Conservation (phyloP, 1,140 invertebrate species). For the Triops cancriformis region DNA sequence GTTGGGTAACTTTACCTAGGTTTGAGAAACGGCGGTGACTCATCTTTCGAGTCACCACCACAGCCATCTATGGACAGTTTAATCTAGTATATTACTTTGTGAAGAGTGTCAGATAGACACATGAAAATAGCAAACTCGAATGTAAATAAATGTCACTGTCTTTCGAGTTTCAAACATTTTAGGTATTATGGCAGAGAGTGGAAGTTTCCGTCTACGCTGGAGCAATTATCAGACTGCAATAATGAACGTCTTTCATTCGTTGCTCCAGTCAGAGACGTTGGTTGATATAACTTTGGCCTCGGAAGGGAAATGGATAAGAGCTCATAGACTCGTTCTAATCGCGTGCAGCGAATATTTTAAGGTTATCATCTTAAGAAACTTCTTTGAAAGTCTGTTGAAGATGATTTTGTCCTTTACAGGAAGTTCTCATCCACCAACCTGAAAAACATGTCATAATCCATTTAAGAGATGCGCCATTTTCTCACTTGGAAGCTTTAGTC, state of each 20-base stretch:
- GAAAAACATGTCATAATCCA: constrained; percentile 44
- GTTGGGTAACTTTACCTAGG: too few species aligned
- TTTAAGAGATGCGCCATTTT: constrained; percentile 66
- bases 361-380: constrained; percentile 44
- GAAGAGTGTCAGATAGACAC: too few species aligned
- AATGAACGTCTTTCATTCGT: constrained; percentile 80
- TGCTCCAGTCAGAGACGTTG: constrained; percentile 78
- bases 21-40: too few species aligned
- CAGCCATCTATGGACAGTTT: too few species aligned
- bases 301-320: constrained; percentile 81
- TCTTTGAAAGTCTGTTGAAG: too few species aligned
- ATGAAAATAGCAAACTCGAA: too few species aligned
- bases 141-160: too few species aligned
- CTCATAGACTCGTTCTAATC: constrained; percentile 85
- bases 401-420: constrained; percentile 11
- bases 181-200: constrained; percentile 51
- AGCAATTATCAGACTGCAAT: constrained; percentile 88
- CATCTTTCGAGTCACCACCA: too few species aligned
- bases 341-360: constrained; percentile 92
- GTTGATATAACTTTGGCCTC: constrained; percentile 88
- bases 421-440: constrained; percentile 33
- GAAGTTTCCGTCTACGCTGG: constrained; percentile 89
- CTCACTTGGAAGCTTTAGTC: constrained; percentile 51
- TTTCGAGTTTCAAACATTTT: too few species aligned
- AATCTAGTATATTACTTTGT: too few species aligned